Base-by-base conservation (phyloP, 2,113 vertebrate genomes). In the Alaudala cheleensis region DNA sequence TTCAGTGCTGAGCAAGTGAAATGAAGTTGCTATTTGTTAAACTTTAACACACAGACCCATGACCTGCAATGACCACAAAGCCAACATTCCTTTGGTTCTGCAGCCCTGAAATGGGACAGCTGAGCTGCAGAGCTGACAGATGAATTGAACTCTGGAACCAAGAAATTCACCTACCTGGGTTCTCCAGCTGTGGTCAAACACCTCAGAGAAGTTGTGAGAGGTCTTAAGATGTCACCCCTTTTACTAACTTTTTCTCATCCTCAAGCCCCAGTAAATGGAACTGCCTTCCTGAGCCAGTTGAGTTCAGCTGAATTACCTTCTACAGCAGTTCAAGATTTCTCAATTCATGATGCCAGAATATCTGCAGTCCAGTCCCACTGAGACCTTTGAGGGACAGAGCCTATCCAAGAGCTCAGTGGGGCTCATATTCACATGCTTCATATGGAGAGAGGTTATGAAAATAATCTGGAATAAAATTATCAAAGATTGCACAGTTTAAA, bases 31-130 rank as follows among this genome's bases (percentile, higher is more conserved):
- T 60, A 4, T 71, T 74, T 71, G 81, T 90, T 90, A 93, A 82
- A 93, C 69, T 71, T 94, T 93, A 94, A 85, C 79, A 49, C 22
- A 25, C 14, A 62, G 73, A 71, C 19, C 84, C 18, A 19, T 85
- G 81, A 93, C 72, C 73, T 72, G 56, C 53, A 56, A 3, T 31
- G 78, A 74, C 73, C 8, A 1, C 69, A 51, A 58, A 58, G 60
- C 47, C 31, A 91, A 33, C 53, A 40, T 57, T 85, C 61, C 61
- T 64, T 34, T 71, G 29, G 40, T 13, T 85, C 73, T 91, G 70
- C 57, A 79, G 85, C 51, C 25, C 39, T 37, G 39, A 12, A 40
- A 21, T 0, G 1, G 47, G 24, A 50, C 39, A 76, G 44, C 51
- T 40, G 66, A 91, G 42, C 10, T 47, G 64, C 44, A 81, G 23